Conservation (phyloP, 2,113 vertebrate species). For the Plecturocebus donacophilus region DNA sequence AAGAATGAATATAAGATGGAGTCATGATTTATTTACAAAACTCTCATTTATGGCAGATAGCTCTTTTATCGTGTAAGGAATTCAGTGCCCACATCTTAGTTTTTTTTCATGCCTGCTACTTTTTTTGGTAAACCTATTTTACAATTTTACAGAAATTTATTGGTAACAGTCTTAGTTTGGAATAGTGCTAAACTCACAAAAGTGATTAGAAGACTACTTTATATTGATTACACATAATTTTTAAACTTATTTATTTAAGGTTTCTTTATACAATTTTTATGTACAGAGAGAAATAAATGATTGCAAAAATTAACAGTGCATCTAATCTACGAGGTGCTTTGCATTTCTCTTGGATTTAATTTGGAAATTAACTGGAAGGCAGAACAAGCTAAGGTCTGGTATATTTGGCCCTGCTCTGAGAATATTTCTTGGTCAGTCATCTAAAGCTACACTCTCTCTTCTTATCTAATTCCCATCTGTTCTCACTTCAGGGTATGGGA, state of each 20-base stretch:
- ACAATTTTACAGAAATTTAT: neutral
- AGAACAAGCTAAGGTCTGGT: neutral
- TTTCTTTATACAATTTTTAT: constrained; percentile 12
- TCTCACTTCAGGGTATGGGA: constrained; percentile 64
- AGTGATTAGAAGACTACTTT: neutral
- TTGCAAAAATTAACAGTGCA: neutral
- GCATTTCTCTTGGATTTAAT: constrained; percentile 50
- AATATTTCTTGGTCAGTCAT: constrained; percentile 18
- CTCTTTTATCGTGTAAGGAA: neutral
- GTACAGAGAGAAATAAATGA: neutral
- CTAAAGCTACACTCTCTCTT: constrained; percentile 56
- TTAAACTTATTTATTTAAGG: neutral
- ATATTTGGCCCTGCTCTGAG: neutral
- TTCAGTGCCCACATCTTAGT: neutral
- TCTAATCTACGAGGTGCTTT: neutral
- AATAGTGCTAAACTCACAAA: neutral
- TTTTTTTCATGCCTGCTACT: neutral
- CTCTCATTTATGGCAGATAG: constrained; percentile 19
- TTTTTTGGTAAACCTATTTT: neutral
- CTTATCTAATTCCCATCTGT: constrained; percentile 68
- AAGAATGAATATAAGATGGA: constrained; percentile 49
- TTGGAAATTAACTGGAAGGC: neutral
- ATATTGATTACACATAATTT: neutral
- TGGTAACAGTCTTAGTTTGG: neutral
- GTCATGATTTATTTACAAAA: constrained; percentile 51